Base-by-base conservation (phyloP, 2,113 vertebrate genomes). In the Kryptolebias marmoratus region DNA sequence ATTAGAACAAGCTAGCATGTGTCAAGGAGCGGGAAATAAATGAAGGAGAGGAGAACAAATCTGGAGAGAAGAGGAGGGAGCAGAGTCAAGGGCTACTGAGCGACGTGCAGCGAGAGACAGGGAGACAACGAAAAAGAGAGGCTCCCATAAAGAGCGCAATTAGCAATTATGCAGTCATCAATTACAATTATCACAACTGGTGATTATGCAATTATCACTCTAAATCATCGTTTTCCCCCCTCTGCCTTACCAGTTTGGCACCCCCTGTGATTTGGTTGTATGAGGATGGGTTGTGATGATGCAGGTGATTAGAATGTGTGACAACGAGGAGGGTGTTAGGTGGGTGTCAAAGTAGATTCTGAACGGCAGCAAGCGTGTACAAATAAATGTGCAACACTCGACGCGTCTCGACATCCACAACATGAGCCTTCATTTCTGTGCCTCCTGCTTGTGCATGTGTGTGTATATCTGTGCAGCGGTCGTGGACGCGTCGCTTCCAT, bases 141-240 rank as follows among this genome's bases (percentile, higher is more conserved):
- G 73, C 91, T 91, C 81, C 85, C 90, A 87, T 90, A 90, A 92
- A 90, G 88, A 84, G 80, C 58, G 66, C 91, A 85, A 85, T 91
- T 93, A 93, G 92, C 91, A 88, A 92, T 85, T 90, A 92, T 73
- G 67, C 89, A 93, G 91, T 85, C 91, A 91, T 92, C 92, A 93
- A 94, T 94, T 94, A 93, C 89, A 90, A 89, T 86, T 73, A 93
- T 92, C 87, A 86, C 91, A 94, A 95, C 92, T 90, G 89, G 91
- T 71, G 10, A 94, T 91, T 94, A 93, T 91, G 93, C 88, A 92
- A 95, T 95, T 94, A 95, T 80, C 90, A 91, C 88, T 91, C 68
- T 79, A 92, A 94, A 91, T 93, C 91, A 87, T 72, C 87, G 89
- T 91, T 50, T 85, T 75, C 80, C 90, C 79, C 54, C 58, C 77